phyloP scores from a whole-genome alignment of 1,140 invertebrate genomes.

The Heliothis subflexa region DNA sequence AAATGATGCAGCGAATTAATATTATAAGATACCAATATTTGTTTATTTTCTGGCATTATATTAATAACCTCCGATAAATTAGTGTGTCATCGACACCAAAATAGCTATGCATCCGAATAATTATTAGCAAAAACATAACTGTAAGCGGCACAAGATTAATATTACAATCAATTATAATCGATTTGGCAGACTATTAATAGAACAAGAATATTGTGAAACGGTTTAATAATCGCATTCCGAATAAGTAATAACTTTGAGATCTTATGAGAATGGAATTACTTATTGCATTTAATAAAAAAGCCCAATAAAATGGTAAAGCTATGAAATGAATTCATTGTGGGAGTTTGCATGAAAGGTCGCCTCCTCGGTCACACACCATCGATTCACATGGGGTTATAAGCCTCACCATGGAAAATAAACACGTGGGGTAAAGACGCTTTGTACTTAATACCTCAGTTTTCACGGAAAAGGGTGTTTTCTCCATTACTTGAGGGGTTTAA shows the following conservation, averaged over 20 bases:
- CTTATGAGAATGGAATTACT: neutral
- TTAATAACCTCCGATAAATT: too few species aligned
- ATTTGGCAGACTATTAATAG: too few species aligned
- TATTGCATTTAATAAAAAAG: slow-evolving; percentile 22
- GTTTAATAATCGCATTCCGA: neutral
- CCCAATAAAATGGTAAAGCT: slow-evolving; percentile 19
- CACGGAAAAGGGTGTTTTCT: slow-evolving; percentile 4
- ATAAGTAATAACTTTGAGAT: neutral
- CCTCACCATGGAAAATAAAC: slow-evolving; percentile 11
- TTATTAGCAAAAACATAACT: too few species aligned
- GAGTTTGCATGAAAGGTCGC: slow-evolving; percentile 22
- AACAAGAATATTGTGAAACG: neutral
- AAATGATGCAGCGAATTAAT: neutral
- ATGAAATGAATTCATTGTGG: neutral
- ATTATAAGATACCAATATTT: neutral
- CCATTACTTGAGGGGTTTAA: slow-evolving; percentile 4
- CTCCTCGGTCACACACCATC: slow-evolving; percentile 20
- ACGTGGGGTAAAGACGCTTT: slow-evolving; percentile 4
- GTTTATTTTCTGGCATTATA: neutral
- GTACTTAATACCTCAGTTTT: slow-evolving; percentile 8
- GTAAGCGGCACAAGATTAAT: too few species aligned
- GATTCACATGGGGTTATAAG: slow-evolving; percentile 29
- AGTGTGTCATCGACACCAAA: too few species aligned
- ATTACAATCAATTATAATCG: too few species aligned
- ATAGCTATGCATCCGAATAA: too few species aligned